phyloP scores from a whole-genome alignment of 2,888 invertebrate genomes.

The Phengaris arion region DNA sequence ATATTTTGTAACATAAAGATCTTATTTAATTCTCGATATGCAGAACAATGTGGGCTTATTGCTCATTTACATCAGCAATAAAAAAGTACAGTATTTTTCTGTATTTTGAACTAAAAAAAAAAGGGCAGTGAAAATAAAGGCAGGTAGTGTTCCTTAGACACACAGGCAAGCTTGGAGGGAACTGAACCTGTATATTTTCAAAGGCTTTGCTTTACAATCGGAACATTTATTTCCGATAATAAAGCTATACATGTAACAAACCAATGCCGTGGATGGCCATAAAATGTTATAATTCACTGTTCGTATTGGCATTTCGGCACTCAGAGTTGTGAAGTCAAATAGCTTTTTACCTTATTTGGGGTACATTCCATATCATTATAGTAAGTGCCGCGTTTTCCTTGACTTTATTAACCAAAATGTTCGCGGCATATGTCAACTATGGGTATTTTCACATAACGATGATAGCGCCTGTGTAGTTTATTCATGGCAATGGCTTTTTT shows the following conservation, averaged over 20 bases:
- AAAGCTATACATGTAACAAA: neutral
- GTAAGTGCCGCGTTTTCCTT: constrained; percentile 12
- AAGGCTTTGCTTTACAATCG: neutral
- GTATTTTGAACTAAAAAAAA: too few relatives aligned
- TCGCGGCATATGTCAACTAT: neutral
- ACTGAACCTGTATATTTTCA: neutral
- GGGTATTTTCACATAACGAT: neutral
- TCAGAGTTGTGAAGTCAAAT: constrained; percentile 12
- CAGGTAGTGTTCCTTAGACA: neutral
- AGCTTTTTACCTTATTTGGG: constrained; percentile 15
- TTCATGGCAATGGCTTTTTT: neutral
- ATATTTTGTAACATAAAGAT: neutral
- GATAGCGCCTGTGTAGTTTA: neutral
- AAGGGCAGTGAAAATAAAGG: too few relatives aligned
- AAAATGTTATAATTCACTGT: neutral
- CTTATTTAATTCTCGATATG: neutral
- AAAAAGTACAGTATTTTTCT: neutral
- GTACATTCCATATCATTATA: constrained; percentile 10
- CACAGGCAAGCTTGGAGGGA: neutral
- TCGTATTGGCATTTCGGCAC: neutral
- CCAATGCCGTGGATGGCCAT: constrained; percentile 11
- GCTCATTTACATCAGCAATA: neutral
- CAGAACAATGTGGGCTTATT: neutral
- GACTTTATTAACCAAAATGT: constrained; percentile 11
- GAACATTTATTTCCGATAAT: neutral